A percentile compares a stretch with the other conserved stretches of the same genome.
These are phyloP conservation scores for Bos indicus DNA, from an alignment of 2,113 vertebrate genomes.

Conservation along the genomic window DNA sequence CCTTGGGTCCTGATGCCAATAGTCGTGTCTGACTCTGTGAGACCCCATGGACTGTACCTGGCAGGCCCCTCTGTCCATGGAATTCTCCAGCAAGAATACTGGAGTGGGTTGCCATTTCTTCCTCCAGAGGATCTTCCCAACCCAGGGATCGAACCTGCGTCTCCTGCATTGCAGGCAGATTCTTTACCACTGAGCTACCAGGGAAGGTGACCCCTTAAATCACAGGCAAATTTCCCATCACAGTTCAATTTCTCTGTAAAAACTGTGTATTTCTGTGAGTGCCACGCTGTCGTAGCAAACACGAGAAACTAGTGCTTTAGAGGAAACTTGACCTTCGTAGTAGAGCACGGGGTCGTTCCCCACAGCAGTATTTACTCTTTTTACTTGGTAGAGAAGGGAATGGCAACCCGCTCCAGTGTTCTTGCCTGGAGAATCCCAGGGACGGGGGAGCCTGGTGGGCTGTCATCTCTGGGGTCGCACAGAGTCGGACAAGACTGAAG, in stretches of 20 bases:
- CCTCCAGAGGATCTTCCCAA: neutral
- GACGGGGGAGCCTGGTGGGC: no score
- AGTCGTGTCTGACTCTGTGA: rapidly evolving
- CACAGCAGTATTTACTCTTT: rapidly evolving
- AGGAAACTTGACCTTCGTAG: neutral
- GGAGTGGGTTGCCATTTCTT: neutral
- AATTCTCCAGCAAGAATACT: neutral
- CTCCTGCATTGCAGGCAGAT: neutral
- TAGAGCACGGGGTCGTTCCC: no score
- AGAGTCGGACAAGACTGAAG: no score
- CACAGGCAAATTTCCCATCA: neutral
- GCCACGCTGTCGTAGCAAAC: rapidly evolving
- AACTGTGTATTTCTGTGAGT: rapidly evolving
- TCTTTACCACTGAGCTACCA: neutral
- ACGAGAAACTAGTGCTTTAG: rapidly evolving
- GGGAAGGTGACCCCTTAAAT: neutral
- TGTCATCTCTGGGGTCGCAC: no score
- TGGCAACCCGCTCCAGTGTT: no score
- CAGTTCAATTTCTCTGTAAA: neutral
- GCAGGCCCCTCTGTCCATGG: neutral
- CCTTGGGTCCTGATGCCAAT: neutral
- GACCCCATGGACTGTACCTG: neutral
- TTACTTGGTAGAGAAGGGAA: neutral
- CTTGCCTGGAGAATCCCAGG: no score
- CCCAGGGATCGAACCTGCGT: neutral